Evolutionary conservation across 2,888 invertebrate species (phyloP), one percentile per base, ranked within the genome.

Genomic region (Thymelicus acteon): DNA sequence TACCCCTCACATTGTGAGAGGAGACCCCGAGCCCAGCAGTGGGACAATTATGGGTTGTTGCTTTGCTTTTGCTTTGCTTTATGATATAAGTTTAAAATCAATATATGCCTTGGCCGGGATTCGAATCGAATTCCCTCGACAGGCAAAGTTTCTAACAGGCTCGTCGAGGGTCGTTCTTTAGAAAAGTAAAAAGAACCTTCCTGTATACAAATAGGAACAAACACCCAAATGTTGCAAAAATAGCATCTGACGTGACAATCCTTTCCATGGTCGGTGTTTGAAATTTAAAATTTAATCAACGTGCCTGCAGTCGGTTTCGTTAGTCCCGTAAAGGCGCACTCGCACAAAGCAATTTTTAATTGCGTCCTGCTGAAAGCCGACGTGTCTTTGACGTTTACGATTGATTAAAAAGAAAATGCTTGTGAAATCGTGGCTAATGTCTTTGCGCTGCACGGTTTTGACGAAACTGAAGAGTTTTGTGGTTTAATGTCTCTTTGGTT

Each of bases 301-400:
- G 85, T 84, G 77, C 72, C 80, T 80, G 77, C 83, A 78, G 80
- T 83, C 79, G 82, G 84, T 83, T 84, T 80, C 84, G 87, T 86
- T 90, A 88, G 89, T 87, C 88, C 83, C 80, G 84, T 86, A 86
- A 87, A 88, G 87, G 82, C 57, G 31, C 81, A 72, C 74, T 79
- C 82, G 80, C 80, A 89, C 90, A 90, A 90, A 92, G 89, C 89
- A 87, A 84, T 87, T 91, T 91, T 90, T 91, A 91, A 91, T 91
- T 91, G 88, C 90, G 77, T 80, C 78, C 82, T 77, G 76, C 81
- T 83, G 81, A 82, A 85, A 83, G 80, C 79, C 80, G 79, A 82
- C 83, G 77, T 85, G 84, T 87, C 90, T 90, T 90, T 90, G 89
- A 89, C 78, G 76, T 75, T 75, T 76, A 72, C 77, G 76, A 78